These are phyloP conservation scores for Silurus lanzhouensis DNA, from an alignment of 2,797 vertebrate species.

Conservation along the genomic window DNA sequence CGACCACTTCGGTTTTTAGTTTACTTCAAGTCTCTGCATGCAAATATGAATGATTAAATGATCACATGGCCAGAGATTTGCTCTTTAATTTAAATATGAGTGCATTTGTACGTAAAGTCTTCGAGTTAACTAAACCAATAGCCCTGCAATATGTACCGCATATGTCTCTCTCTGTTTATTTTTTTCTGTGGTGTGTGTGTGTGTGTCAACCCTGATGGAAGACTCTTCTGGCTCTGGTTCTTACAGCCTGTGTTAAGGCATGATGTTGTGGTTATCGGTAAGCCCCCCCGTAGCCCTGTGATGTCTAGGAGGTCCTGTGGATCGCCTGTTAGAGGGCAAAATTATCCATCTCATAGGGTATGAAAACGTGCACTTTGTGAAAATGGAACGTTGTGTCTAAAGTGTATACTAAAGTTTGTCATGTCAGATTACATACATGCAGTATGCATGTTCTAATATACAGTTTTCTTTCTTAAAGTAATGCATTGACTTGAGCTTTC, in stretches of 20 bases:
- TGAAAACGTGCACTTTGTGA: conserved; percentile 62
- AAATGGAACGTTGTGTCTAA: conserved; percentile 19
- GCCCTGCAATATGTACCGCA: not conserved
- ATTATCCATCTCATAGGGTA: conserved; percentile 79
- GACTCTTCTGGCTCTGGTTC: conserved; percentile 52
- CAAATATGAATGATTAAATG: not conserved
- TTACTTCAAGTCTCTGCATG: not conserved
- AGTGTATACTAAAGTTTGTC: not conserved
- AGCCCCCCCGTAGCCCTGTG: conserved; percentile 87
- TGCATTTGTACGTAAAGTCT: not conserved
- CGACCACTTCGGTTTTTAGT: not conserved
- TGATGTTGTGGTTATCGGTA: conserved; percentile 79
- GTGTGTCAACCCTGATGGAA: conserved; percentile 29
- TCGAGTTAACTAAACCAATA: not conserved
- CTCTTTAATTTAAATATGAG: not conserved
- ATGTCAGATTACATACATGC: conserved; percentile 6
- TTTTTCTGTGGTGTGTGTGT: conserved; percentile 19
- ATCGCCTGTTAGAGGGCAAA: conserved; percentile 79
- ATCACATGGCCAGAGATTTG: not conserved
- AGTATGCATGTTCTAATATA: not conserved
- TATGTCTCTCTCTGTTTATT: conserved; percentile 22
- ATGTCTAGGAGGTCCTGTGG: conserved; percentile 78
- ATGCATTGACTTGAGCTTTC: not conserved
- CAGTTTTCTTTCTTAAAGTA: conserved; percentile 14
- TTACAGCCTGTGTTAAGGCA: conserved; percentile 61